Percentiles rank a stretch among this genome's conserved stretches.
phyloP scores from a whole-genome alignment of 1,140 invertebrate species.

The Aphidius gifuensis region DNA sequence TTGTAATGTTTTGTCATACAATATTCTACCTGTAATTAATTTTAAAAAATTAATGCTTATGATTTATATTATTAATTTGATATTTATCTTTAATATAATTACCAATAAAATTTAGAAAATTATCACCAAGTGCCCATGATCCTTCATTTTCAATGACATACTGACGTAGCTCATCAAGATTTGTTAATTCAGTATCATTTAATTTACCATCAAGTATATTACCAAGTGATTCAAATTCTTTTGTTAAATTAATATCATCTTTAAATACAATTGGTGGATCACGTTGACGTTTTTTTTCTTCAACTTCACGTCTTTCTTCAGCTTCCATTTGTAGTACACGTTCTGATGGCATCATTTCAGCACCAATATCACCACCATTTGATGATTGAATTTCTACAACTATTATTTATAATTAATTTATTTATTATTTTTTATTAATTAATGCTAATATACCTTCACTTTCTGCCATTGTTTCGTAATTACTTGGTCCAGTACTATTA shows the following conservation, averaged over 20 bases:
- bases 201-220: slow-evolving; percentile 64
- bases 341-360: slow-evolving; percentile 54
- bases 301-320: slow-evolving; percentile 63
- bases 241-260: slow-evolving; percentile 65
- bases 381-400: slow-evolving; percentile 39
- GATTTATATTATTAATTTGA: not conserved
- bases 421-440: slow-evolving; percentile 3
- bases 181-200: slow-evolving; percentile 66
- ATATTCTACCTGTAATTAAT: slow-evolving; percentile 59
- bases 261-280: slow-evolving; percentile 84
- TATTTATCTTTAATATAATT: slow-evolving; percentile 13
- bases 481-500: slow-evolving; percentile 48
- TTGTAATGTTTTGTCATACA: slow-evolving; percentile 62
- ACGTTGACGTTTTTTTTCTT: slow-evolving; percentile 69
- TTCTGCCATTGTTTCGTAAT: slow-evolving; percentile 45
- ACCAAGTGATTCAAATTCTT: slow-evolving; percentile 65
- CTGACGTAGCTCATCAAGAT: slow-evolving; percentile 76
- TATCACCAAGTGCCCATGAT: slow-evolving; percentile 86
- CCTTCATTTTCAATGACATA: slow-evolving; percentile 86
- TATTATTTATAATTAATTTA: slow-evolving; percentile 16
- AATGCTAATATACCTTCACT: slow-evolving; percentile 37
- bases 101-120: slow-evolving; percentile 82
- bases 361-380: slow-evolving; percentile 39
- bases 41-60: slow-evolving; percentile 7
- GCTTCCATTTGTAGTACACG: slow-evolving; percentile 62